Base-by-base conservation (phyloP, 2,888 invertebrate genomes). In the Meghimatium bilineatum region DNA sequence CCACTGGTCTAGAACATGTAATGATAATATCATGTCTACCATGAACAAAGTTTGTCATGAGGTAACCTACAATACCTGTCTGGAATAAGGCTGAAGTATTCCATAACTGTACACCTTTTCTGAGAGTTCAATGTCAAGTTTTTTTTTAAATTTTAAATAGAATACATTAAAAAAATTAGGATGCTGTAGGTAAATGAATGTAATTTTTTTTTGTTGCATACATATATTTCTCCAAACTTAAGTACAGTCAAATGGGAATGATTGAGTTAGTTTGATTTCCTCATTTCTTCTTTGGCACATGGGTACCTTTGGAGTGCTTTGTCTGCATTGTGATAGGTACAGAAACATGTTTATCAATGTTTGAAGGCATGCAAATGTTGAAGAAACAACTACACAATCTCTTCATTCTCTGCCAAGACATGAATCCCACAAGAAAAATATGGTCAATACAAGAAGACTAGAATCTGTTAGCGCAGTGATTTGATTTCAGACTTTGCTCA, bases 261-360 rank as follows among this genome's bases (percentile, higher is more conserved):
- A 38, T 63, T 63, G 77, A n/a, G 38, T 26, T 20, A n/a, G 29
- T 77, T 76, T 77, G 63, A 77, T 77, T 77, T 77, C 38, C 52
- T 56, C 32, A 17, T 63, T 76, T 56, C 60, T 17, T 76, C 76
- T 76, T 76, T 77, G 77, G 77, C 77, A 77, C 26, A 77, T 34
- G 36, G 60, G 38, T 32, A 38, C 63, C 60, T 32, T 36, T 1
- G 49, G 56, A 3, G 20, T 32, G 3, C 14, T 32, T 10, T 67
- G 10, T 66, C 29, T n/a, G n/a, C 29, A 29, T n/a, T 66, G 17
- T 67, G 67, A 34, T 67, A 67, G n/a, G 5, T n/a, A n/a, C n/a
- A n/a, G n/a, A n/a, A 5, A 66, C 26, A n/a, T n/a, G 63, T 12
- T 5, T 8, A 29, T 0, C 17, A 34, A 29, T 67, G 10, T 3